Base-by-base conservation (phyloP, 2,113 vertebrate species). In the Trogon surrucura region DNA sequence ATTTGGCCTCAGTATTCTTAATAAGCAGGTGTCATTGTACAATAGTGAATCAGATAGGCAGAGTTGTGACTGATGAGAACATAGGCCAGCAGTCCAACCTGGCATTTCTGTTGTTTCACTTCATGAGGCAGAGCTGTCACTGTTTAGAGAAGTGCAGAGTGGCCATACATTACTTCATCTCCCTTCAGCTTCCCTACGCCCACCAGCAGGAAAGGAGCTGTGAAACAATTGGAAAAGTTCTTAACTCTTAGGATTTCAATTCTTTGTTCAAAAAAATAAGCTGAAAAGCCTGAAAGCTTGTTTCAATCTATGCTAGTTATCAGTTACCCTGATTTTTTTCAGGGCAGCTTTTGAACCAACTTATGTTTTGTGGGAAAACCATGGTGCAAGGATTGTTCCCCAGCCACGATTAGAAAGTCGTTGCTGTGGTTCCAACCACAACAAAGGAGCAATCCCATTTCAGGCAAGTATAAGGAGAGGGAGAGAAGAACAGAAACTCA, bases 161-260 rank as follows among this genome's bases (percentile, higher is more conserved):
- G 11, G n/a, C 14, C 0, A 0, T 10, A 9, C 16, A 23, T 54
- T 16, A 3, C 0, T 0, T 9, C 47, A 19, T 21, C 21, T 62
- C 29, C 30, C 47, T 75, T 75, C 69, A 84, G 51, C 16, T 45
- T 56, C 27, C 26, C n/a, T 47, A 1, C 7, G 34, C 4, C 1
- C 48, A 11, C 44, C 23, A 23, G 10, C 25, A 23, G 54, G n/a
- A 81, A 78, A 87, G 61, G 5, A 92, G 21, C 56, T 66, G 9
- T 5, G 13, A 75, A 91, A 78, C 27, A 72, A 23, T 20, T 26
- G 48, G 8, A 75, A 41, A 74, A 10, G 53, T 34, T 45, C 27
- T 72, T 48, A 41, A 34, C 32, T 74, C 53, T 38, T 47, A 79
- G 13, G 19, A 44, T 34, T 65, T 41, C 45, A 57, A 57, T 20